Evolutionary conservation across 2,797 vertebrate species (phyloP), one percentile per base, ranked within the genome.

Genomic region (Dallia pectoralis): DNA sequence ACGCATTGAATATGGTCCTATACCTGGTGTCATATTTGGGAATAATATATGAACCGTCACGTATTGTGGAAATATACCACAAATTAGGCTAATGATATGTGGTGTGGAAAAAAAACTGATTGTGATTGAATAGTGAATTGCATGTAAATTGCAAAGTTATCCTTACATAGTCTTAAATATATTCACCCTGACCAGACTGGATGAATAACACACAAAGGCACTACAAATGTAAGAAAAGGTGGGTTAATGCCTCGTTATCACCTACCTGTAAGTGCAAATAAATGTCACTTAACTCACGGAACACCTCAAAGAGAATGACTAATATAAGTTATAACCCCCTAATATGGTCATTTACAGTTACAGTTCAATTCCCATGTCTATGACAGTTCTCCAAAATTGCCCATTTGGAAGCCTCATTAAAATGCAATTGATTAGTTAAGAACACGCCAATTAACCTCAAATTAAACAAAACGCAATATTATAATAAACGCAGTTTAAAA

Each of bases 331-430:
- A 78, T 85, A 78, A 78, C 32, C 64, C 51, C 47, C 79, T 69
- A 79, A 75, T 82, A 77, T 71, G 40, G 44, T 74, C 67, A 75
- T 77, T 86, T 87, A 81, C 77, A 73, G 70, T 64, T 4, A 22
- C 59, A 19, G 32, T 19, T 74, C 47, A 59, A 62, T 27, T 66
- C 22, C 40, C 16, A 33, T 68, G 6, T 47, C 25, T 18, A 15
- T n/a, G 16, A 48, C 36, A 49, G n/a, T n/a, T n/a, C n/a, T 62
- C 40, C 64, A 19, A 11, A 12, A 8, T 25, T 0, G 11, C 25
- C 9, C 8, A 59, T 59, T 59, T 59, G 53, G 3, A 25, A 12
- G 27, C 40, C 3, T 18, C 71, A 7, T 9, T 2, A 74, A 62
- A 36, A 22, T 30, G 19, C 49, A 8, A 56, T 29, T 36, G 19